Conservation (phyloP, 2,888 invertebrate species). For the Molanna angustata region DNA sequence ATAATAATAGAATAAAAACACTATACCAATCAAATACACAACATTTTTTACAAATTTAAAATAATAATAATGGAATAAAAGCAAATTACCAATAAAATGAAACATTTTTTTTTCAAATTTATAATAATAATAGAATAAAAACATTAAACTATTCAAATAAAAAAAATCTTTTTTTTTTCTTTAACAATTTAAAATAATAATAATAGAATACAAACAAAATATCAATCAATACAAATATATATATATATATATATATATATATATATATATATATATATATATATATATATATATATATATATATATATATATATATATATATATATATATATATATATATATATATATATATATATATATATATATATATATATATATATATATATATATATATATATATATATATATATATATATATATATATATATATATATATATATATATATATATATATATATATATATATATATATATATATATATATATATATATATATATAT, state of each 20-base stretch:
- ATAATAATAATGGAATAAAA: too few relatives aligned
- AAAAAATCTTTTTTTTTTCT: too few relatives aligned
- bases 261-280: constrained; percentile 9
- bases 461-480: background rate
- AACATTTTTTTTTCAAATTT: too few relatives aligned
- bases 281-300: constrained; percentile 9
- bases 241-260: constrained; percentile 9
- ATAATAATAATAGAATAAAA: too few relatives aligned
- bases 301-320: background rate
- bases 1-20: too few relatives aligned
- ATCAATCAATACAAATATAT: too few relatives aligned
- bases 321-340: background rate
- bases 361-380: background rate
- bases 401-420: background rate
- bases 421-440: background rate
- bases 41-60: too few relatives aligned
- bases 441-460: background rate
- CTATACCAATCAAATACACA: too few relatives aligned
- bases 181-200: too few relatives aligned
- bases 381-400: background rate
- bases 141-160: too few relatives aligned
- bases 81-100: too few relatives aligned
- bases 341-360: background rate
- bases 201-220: too few relatives aligned
- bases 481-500: background rate